phyloP scores from a whole-genome alignment of 1,140 invertebrate species.

The Macrobrachium rosenbergii region DNA sequence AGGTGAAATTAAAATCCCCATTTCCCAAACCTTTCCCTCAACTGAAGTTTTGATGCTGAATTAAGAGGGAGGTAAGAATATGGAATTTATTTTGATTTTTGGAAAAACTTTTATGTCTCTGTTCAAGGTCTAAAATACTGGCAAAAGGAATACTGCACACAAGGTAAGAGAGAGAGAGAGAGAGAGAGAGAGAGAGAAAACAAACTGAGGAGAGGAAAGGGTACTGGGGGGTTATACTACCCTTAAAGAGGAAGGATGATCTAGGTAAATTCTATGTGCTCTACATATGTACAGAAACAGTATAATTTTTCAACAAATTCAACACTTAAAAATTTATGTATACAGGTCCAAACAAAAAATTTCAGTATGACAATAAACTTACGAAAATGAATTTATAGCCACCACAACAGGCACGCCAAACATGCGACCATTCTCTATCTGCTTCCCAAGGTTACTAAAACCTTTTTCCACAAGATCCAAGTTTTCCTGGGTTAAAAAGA shows the following conservation, averaged over 20 bases:
- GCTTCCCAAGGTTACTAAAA: constrained; percentile 91
- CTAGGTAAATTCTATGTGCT: too few relatives aligned
- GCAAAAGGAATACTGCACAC: too few relatives aligned
- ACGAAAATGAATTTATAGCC: constrained; percentile 90
- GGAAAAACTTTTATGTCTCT: too few relatives aligned
- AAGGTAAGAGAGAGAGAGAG: neutral
- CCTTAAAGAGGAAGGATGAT: too few relatives aligned
- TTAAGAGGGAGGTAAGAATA: neutral
- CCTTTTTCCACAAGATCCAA: constrained; percentile 90
- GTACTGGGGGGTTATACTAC: neutral
- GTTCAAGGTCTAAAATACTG: too few relatives aligned
- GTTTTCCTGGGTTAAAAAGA: constrained; percentile 79
- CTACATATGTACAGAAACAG: too few relatives aligned
- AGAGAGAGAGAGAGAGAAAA: neutral
- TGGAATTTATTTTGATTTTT: neutral
- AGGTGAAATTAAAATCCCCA: too few relatives aligned
- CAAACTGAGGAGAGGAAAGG: neutral
- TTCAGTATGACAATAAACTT: constrained; percentile 69
- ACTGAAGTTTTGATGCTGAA: neutral
- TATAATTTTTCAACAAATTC: too few relatives aligned
- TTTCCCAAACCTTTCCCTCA: too few relatives aligned
- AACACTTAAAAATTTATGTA: neutral
- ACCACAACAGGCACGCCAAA: constrained; percentile 97
- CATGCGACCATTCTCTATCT: constrained; percentile 92
- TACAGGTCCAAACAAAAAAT: neutral